Percentiles rank a stretch among this genome's conserved stretches.
phyloP scores from a whole-genome alignment of 2,888 invertebrate genomes.

The Merodon equestris region DNA sequence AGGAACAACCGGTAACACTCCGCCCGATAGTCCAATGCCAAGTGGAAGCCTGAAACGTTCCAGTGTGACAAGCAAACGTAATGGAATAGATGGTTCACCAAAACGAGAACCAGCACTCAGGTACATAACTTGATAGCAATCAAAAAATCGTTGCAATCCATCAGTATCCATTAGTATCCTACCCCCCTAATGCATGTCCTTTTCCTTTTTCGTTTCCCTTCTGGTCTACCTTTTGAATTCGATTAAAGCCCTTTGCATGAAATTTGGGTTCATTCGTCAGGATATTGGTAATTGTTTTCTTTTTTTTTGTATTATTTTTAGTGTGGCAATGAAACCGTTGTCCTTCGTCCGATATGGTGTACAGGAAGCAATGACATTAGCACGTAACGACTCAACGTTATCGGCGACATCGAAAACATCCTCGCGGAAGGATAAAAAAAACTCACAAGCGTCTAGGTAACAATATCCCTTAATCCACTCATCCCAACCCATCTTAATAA shows the following conservation, averaged over 20 bases:
- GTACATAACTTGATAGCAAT: slow-evolving; percentile 67
- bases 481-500: not conserved
- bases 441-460: slow-evolving; percentile 79
- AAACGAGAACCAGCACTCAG: slow-evolving; percentile 77
- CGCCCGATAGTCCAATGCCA: slow-evolving; percentile 80
- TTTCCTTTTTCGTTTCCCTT: not conserved
- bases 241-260: too few species aligned
- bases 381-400: slow-evolving; percentile 81
- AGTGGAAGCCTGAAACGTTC: slow-evolving; percentile 77
- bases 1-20: slow-evolving; percentile 80
- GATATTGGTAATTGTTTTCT: slow-evolving; percentile 41
- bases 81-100: slow-evolving; percentile 77
- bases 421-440: slow-evolving; percentile 79
- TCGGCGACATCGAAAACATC: slow-evolving; percentile 80
- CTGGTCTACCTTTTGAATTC: too few species aligned
- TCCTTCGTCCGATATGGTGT: slow-evolving; percentile 78
- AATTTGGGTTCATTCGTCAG: too few species aligned
- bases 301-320: slow-evolving; percentile 70
- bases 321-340: slow-evolving; percentile 84
- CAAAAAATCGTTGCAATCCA: too few species aligned
- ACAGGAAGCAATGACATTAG: slow-evolving; percentile 78
- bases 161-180: not conserved
- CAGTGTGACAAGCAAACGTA: slow-evolving; percentile 75
- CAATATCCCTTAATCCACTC: slow-evolving; percentile 11
- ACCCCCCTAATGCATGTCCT: not conserved